Base-by-base conservation (phyloP, 1,140 invertebrate genomes). In the Drosophila varians region DNA sequence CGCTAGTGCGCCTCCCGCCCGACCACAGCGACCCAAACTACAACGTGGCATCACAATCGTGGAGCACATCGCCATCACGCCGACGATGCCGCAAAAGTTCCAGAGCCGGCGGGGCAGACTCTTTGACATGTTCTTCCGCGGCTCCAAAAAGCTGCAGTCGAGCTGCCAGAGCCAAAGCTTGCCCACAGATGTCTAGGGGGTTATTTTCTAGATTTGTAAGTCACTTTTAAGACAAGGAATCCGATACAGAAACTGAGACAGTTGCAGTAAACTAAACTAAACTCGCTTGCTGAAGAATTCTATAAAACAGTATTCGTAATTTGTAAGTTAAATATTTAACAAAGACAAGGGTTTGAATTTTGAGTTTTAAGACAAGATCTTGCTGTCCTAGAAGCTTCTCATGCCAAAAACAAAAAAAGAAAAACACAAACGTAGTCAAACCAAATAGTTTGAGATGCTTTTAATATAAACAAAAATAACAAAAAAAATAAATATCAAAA, bases 341-440 rank as follows among this genome's bases (percentile, higher is more conserved):
- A 74, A 49, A 80, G 56, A 77, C 46, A 60, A 68, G 45, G 34
- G 26, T 65, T 66, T 49, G 46, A 66, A 65, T 43, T 65, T 52
- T 12, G 45, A 66, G 46, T 57, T 57, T 65, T 68, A 74, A 53
- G 57, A 48, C 40, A 21, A 52, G 53, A 54, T 56, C 7, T 26
- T 76, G 76, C 80, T 84, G 80, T 84, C 82, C 72, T 79, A 84
- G 80, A 84, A 84, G 80, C 82, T 84, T 86, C 82, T 80, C 80
- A 86, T 84, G 82, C 80, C 80, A 84, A 84, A 86, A 64, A 83
- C n/a, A 31, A 75, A 46, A 52, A 31, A 47, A 58, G 7, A 42
- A 18, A 34, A 12, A 55, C 31, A 14, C 23, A 69, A 68, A 61
- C 12, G 68, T 51, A 79, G 25, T 68, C 62, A 47, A 58, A 45